Conservation (phyloP, 2,797 vertebrate species). For the Lacerta agilis region DNA sequence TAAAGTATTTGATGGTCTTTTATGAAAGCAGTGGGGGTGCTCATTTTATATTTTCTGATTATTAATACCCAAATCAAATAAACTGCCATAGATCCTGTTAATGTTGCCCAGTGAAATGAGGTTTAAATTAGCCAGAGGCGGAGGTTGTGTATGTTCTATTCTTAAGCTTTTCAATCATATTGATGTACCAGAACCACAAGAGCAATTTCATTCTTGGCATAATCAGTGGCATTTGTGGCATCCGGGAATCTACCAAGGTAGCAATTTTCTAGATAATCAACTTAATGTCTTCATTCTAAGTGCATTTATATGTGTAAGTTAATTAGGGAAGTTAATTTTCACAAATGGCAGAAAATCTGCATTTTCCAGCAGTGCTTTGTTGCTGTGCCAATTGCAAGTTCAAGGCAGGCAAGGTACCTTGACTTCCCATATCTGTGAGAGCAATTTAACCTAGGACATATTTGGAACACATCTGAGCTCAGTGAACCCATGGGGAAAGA, state of each 20-base stretch:
- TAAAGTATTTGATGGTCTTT: slow-evolving; percentile 21
- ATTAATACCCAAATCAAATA: slow-evolving; percentile 31
- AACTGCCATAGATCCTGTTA: slow-evolving; percentile 18
- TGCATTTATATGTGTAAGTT: slow-evolving; percentile 73
- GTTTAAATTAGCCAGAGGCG: slow-evolving; percentile 59
- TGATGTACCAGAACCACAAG: slow-evolving; percentile 70
- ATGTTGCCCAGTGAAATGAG: slow-evolving; percentile 56
- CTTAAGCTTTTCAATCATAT: slow-evolving; percentile 54
- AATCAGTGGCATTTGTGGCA: slow-evolving; percentile 65
- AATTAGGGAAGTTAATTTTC: slow-evolving; percentile 82
- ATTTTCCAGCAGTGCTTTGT: slow-evolving; percentile 66
- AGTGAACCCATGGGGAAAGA: background rate
- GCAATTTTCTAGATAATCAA: slow-evolving; percentile 83
- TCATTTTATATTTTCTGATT: slow-evolving; percentile 25
- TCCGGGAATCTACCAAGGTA: slow-evolving; percentile 75
- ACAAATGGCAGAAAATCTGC: slow-evolving; percentile 77
- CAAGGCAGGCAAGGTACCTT: slow-evolving; percentile 50
- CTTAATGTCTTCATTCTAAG: slow-evolving; percentile 79
- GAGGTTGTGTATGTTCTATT: slow-evolving; percentile 49
- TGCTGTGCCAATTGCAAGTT: slow-evolving; percentile 60
- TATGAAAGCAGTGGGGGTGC: slow-evolving; percentile 12
- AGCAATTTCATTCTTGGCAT: slow-evolving; percentile 76
- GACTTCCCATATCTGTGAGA: background rate
- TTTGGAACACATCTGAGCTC: slow-evolving; percentile 12
- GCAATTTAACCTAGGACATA: background rate